Percentiles rank a stretch among this genome's conserved stretches.
Evolutionary conservation across 2,888 invertebrate genomes (phyloP).

Genomic region (Lomographa bimaculata): DNA sequence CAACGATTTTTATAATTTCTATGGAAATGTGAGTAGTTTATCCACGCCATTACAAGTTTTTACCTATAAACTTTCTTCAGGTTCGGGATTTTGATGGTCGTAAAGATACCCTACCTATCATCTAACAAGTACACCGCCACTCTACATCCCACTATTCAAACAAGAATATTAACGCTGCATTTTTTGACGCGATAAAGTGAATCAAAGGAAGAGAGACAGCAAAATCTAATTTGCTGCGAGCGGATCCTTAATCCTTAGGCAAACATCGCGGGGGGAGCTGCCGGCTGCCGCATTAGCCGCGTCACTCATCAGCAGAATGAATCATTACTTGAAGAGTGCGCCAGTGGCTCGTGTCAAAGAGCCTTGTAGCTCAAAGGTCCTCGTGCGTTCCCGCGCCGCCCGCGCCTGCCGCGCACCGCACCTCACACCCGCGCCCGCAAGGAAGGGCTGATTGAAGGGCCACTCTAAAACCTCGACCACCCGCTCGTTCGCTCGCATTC

Average conservation of each 20-base stretch:
- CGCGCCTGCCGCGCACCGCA: conserved; percentile 39
- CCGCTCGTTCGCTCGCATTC: conserved; percentile 81
- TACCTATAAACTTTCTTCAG: no score
- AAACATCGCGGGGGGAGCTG: conserved; percentile 62
- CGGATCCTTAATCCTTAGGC: conserved; percentile 63
- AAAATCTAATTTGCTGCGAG: conserved; percentile 54
- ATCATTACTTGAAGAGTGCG: conserved; percentile 83
- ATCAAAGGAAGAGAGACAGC: conserved; percentile 42
- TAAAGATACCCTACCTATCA: no score
- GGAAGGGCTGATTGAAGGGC: conserved; percentile 82
- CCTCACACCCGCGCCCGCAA: conserved; percentile 56
- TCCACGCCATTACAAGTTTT: no score
- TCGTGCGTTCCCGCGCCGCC: conserved; percentile 50
- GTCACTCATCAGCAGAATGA: conserved; percentile 82
- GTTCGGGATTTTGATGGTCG: no score
- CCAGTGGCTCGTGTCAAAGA: conserved; percentile 82
- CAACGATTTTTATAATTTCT: no score
- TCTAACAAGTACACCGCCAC: no score
- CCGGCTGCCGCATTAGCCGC: conserved; percentile 77
- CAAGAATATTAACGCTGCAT: no score
- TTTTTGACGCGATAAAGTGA: conserved; percentile 33
- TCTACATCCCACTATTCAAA: no score
- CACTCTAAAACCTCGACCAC: conserved; percentile 80
- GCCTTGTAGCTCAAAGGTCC: conserved; percentile 80
- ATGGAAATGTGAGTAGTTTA: no score